Percentiles rank a stretch among this genome's conserved stretches.
phyloP scores from a whole-genome alignment of 1,140 invertebrate species.

The Ctenoplectra terminalis region DNA sequence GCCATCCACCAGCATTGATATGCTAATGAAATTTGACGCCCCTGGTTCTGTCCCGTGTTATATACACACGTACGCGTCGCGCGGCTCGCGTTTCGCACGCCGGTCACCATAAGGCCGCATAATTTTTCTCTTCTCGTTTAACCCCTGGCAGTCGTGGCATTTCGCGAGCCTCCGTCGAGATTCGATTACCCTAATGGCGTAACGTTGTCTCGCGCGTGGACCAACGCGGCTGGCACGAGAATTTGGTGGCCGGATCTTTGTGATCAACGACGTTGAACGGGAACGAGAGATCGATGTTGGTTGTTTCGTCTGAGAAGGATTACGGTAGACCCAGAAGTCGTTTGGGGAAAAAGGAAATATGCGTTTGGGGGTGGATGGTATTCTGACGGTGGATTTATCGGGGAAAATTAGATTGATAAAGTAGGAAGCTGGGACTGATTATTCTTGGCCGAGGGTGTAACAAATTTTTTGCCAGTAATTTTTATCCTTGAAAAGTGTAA shows the following conservation, averaged over 20 bases:
- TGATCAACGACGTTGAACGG: background rate
- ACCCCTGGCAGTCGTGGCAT: conserved; percentile 65
- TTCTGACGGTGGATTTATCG: conserved; percentile 15
- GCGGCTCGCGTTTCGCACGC: conserved; percentile 32
- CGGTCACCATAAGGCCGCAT: conserved; percentile 54
- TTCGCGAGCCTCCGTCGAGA: conserved; percentile 57
- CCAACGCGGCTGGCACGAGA: background rate
- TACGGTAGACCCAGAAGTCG: background rate
- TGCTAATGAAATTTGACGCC: conserved; percentile 84
- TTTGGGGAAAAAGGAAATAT: background rate
- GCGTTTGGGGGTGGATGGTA: background rate
- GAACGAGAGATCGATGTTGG: too few species aligned
- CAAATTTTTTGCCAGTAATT: background rate
- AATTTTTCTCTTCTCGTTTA: conserved; percentile 77
- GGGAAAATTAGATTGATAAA: conserved; percentile 33
- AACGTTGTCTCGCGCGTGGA: conserved; percentile 39
- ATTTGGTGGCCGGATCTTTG: background rate
- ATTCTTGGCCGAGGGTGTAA: background rate
- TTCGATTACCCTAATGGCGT: conserved; percentile 80
- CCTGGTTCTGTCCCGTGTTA: conserved; percentile 68
- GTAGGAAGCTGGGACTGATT: background rate
- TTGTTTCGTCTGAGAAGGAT: background rate
- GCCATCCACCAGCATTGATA: conserved; percentile 83
- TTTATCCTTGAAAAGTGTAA: background rate
- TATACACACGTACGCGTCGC: conserved; percentile 18